Base-by-base conservation (phyloP, 1,140 invertebrate species). In the Neodiprion pinetum region DNA sequence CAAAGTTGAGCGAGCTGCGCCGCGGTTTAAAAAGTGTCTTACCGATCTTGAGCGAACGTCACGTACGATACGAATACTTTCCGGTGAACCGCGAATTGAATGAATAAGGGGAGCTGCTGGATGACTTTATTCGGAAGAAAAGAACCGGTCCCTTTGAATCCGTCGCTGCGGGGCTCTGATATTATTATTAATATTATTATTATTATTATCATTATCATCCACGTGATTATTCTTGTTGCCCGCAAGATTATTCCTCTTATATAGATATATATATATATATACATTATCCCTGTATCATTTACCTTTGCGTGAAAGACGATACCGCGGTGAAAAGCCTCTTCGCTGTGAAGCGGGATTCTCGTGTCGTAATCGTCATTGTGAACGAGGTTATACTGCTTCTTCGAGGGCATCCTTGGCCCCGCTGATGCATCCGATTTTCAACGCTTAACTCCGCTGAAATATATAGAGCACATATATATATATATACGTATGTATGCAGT, bases 281-380 rank as follows among this genome's bases (percentile, higher is more conserved):
- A 21, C 1, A 61, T 61, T 17, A 61, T 61, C 53, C 53, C 11
- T 17, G 7, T 40, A 50, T 68, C 47, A 73, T 88, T 87, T 90
- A 99, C 98, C 96, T 99, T 99, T 74, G 97, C 97, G 88, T 97
- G 95, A 90, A 99, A 99, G 82, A 94, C 93, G 87, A 99, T 98
- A 75, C 98, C 98, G 89, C 98, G 96, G 79, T 97, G 94, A 88
- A 99, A 99, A 68, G 97, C 97, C 88, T 99, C 96, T 76, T 99
- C 97, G 72, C 96, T 95, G 89, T 99, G 96, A 67, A 99, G 88
- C 9, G 97, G 97, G 82, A 98, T 97, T 80, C 96, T 92, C 72
- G 95, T 95, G 88, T 99, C 97, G 87, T 96, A 97, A 80, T 98
- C 96, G 89, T 98, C 97, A 87, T 97, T 96, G 78, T 95, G 94